Conservation (phyloP, 2,797 vertebrate species). For the Phrynocephalus guinanensis region DNA sequence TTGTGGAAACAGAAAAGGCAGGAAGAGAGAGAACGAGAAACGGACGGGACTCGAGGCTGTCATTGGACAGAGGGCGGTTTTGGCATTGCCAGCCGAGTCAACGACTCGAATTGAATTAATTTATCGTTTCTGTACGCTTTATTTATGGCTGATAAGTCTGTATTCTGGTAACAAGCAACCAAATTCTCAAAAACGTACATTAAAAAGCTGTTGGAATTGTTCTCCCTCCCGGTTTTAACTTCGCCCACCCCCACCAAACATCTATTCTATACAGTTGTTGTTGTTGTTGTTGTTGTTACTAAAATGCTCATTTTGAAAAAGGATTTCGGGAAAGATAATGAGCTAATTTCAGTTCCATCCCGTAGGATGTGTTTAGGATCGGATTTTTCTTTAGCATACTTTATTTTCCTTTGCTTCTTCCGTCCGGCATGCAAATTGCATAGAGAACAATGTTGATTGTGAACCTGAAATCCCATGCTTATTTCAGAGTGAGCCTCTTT, state of each 20-base stretch:
- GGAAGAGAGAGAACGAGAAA: not conserved
- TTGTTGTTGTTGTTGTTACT: constrained; percentile 35
- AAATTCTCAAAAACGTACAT: constrained; percentile 92
- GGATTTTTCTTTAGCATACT: not conserved
- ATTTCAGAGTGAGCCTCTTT: not conserved
- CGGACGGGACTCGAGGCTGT: constrained; percentile 71
- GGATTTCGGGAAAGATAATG: not conserved
- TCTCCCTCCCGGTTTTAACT: not conserved
- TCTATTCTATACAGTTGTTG: not conserved
- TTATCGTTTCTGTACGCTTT: constrained; percentile 96
- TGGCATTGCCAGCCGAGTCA: constrained; percentile 82
- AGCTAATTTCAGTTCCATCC: not conserved
- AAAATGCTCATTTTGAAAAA: not conserved
- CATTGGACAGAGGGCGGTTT: constrained; percentile 81
- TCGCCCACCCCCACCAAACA: not conserved
- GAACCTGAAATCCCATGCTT: not conserved
- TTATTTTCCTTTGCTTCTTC: too few species aligned
- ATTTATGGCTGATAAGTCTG: constrained; percentile 99
- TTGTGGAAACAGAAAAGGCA: constrained; percentile 77
- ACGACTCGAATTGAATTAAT: constrained; percentile 85
- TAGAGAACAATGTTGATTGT: not conserved
- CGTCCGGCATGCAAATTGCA: not conserved
- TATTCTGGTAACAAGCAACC: constrained; percentile 89
- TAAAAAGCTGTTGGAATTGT: constrained; percentile 91
- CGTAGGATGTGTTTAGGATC: not conserved